These are phyloP conservation scores for Anhinga anhinga DNA, from an alignment of 2,113 vertebrate genomes.

Conservation along the genomic window DNA sequence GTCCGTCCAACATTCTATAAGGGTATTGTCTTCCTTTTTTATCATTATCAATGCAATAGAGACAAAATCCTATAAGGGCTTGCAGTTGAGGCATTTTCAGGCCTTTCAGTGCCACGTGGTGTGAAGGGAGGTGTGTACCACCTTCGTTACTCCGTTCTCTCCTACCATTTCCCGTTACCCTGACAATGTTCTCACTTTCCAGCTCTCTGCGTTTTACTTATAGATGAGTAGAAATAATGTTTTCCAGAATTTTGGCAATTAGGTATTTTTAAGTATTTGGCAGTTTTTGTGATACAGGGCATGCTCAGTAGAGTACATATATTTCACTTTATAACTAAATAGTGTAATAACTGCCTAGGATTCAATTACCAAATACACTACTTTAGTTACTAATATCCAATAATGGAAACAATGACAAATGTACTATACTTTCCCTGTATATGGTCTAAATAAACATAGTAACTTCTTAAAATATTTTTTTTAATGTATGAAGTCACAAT, in stretches of 20 bases:
- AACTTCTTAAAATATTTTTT: not conserved
- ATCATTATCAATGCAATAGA: conserved; percentile 18
- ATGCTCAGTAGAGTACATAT: not conserved
- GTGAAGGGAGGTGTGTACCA: not conserved
- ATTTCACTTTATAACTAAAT: not conserved
- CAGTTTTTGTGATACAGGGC: not conserved
- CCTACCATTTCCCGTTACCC: not conserved
- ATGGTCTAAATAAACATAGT: conserved; percentile 1
- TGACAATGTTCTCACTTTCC: not conserved
- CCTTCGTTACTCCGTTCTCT: not conserved
- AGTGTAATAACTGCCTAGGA: not conserved
- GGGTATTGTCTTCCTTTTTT: conserved; percentile 77
- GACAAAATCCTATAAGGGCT: not conserved
- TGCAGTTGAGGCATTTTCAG: not conserved
- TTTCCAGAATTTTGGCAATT: not conserved
- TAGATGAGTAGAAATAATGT: not conserved
- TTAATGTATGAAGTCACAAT: conserved; percentile 28
- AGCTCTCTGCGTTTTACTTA: not conserved
- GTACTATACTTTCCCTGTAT: not conserved
- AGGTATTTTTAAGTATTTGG: not conserved
- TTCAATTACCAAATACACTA: not conserved
- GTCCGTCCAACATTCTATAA: conserved; percentile 72
- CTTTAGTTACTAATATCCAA: not conserved
- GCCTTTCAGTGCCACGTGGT: not conserved
- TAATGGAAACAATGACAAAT: not conserved